A percentile compares a stretch with the other conserved stretches of the same genome.
These are phyloP conservation scores for Yponomeuta sedellus DNA, from an alignment of 2,888 invertebrate species.

Conservation along the genomic window DNA sequence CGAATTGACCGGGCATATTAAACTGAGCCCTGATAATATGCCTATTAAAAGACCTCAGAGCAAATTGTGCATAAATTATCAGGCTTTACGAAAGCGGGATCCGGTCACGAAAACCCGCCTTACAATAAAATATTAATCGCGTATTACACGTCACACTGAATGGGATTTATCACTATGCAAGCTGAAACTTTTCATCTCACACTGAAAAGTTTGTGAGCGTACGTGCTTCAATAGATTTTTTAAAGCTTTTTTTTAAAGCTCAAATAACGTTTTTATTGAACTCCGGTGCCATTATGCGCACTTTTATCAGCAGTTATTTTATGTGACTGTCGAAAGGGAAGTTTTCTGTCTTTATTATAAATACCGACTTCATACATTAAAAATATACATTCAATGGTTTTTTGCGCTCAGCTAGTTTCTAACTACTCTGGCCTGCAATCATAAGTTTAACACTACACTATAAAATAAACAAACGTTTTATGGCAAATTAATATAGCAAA, in stretches of 20 bases:
- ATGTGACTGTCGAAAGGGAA: neutral
- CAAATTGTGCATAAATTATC: slow-evolving; percentile 25
- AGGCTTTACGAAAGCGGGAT: neutral
- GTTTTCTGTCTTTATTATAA: no score
- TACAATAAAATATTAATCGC: neutral
- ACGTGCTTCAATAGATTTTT: neutral
- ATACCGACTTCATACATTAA: no score
- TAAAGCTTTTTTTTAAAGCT: no score
- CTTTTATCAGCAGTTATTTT: neutral
- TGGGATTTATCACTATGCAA: neutral
- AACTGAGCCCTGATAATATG: slow-evolving; percentile 21
- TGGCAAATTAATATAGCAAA: no score
- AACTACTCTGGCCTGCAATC: no score
- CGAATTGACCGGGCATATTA: slow-evolving; percentile 22
- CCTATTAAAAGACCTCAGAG: slow-evolving; percentile 23
- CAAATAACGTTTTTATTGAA: neutral
- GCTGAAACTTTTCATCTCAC: neutral
- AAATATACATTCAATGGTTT: no score
- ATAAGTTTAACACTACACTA: no score
- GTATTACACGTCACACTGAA: neutral
- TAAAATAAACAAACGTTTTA: no score
- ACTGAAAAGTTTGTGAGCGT: neutral
- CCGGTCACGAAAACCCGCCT: neutral
- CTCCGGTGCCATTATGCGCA: neutral
- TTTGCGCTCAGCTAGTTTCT: no score